Evolutionary conservation across 2,888 invertebrate genomes (phyloP), one percentile per base, ranked within the genome.

Genomic region (Galerucella calmariensis): DNA sequence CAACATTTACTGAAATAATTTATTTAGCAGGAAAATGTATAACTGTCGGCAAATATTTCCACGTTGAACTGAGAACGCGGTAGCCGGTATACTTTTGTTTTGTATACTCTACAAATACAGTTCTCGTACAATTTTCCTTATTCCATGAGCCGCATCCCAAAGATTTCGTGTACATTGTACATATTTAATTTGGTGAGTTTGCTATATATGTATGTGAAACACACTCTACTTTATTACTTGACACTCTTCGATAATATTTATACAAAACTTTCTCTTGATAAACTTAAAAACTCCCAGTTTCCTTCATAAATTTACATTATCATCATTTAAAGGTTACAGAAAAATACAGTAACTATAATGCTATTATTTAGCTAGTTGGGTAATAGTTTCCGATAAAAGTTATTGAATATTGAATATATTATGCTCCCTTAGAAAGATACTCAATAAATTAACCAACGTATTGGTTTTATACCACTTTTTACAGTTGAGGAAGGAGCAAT

Each of bases 21-120:
- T 87, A 87, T 87, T 87, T 87, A 87, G 86, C 87, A 86, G 86
- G 87, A 87, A 87, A 87, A 87, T 87, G 87, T 87, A 87, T 87
- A 87, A 87, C 87, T 87, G 87, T 87, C 87, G 86, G 87, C 86
- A 87, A 87, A 87, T 87, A 87, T 87, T 87, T 85, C 87, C 86
- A 85, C 84, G 85, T 86, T 86, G 86, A 87, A 87, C 87, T 67
- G 51, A 69, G 62, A 27, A 44, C 63, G 69, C 62, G 51, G 69
- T 82, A 83, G 62, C 51, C 48, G 20, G 65, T 61, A 72, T 75
- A 75, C 75, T 75, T 76, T 76, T 76, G 72, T 73, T 76, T 72
- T 77, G 77, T 77, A 77, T 77, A 75, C 77, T 77, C 75, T 71
- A 72, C 77, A 77, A 77, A 77, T 77, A 77, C 20, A 83, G 84